phyloP scores from a whole-genome alignment of 2,888 invertebrate genomes.

The Odontothrips loti region DNA sequence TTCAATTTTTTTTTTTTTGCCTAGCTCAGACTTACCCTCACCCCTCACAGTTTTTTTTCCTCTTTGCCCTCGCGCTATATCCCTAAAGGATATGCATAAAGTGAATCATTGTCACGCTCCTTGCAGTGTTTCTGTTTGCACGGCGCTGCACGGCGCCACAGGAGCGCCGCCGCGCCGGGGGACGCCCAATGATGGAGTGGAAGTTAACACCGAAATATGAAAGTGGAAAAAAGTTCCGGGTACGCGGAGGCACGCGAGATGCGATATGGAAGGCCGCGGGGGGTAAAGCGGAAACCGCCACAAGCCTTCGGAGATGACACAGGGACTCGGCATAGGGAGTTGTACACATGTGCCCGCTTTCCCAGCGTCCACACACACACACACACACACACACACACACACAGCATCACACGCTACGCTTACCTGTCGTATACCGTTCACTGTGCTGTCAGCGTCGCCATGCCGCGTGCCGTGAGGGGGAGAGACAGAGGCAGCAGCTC shows the following conservation, averaged over 20 bases:
- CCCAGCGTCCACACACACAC: too few species aligned
- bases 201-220: not conserved
- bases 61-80: not conserved
- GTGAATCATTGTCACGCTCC: not conserved
- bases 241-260: not conserved
- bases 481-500: not conserved
- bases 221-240: not conserved
- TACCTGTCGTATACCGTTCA: not conserved
- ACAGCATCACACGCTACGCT: not conserved
- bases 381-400: not conserved
- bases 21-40: not conserved
- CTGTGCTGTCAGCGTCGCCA: too few species aligned
- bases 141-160: too few species aligned
- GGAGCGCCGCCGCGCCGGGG: too few species aligned
- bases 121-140: not conserved
- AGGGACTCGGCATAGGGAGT: too few species aligned
- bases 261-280: too few species aligned
- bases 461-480: not conserved
- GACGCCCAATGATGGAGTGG: too few species aligned
- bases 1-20: not conserved
- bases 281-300: too few species aligned
- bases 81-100: slow-evolving; percentile 10
- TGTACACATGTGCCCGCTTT: too few species aligned
- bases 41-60: not conserved
- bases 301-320: too few species aligned